Evolutionary conservation across 1,140 invertebrate species (phyloP), one percentile per base, ranked within the genome.

Genomic region (Sitobion miscanthi): DNA sequence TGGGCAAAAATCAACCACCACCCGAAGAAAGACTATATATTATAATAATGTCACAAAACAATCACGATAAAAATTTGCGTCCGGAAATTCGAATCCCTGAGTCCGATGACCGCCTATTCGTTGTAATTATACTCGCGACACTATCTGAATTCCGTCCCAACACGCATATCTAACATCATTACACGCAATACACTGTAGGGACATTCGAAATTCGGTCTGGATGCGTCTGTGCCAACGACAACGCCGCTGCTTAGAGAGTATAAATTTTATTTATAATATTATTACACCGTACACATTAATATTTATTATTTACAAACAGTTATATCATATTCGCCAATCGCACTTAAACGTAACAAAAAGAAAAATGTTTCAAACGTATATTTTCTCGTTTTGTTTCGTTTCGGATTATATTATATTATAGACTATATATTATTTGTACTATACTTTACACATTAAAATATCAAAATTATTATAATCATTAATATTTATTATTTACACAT

Each of bases 291-390:
- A 42, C 42, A 42, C 42, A 42, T 42, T 38, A 42, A 42, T 4
- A 42, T 42, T 42, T 42, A 42, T 42, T 25, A n/a, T n/a, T n/a
- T 85, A 85, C 20, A 85, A 0, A 38, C 14, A n/a, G 6, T 49
- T 42, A 4, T 52, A 52, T 87, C 49, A 14, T 42, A 42, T 42
- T 42, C 42, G 0, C 42, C 17, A 57, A 42, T 54, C 23, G 9
- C 14, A n/a, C 25, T 17, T 38, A 69, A 69, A 90, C 54, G 38
- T 62, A 69, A 90, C 89, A 90, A 90, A 90, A 90, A 90, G 89
- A 90, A 42, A 25, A 90, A 57, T 90, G 38, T 62, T 30, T 42
- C 23, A 62, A 21, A 69, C 7, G 23, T 45, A 45, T 14, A 69
- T 89, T 90, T 90, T 90, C 89, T 90, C 89, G 69, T 90, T 90